Evolutionary conservation across 37 sponge, comb jelly and placozoan genomes (phyloP), one percentile per base, ranked within the genome.

Genomic region (Crambe crambe): DNA sequence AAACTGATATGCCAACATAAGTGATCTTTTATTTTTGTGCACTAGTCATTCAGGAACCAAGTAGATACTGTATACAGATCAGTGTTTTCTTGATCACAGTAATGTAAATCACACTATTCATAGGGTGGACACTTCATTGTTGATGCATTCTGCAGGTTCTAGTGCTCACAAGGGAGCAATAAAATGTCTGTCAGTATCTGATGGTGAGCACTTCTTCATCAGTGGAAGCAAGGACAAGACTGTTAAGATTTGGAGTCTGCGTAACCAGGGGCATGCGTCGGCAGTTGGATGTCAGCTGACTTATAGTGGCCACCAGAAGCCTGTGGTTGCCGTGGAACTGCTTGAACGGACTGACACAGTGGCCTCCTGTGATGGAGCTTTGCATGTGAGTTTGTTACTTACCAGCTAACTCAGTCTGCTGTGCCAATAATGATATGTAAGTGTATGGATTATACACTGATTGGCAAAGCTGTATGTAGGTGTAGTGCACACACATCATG

Each of bases 331-430:
- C 2, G 85, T 95, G 60, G 80, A 92, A 31, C 68, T 78, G 25
- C 23, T 92, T 37, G 62, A 82, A 15, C 6, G 29, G 23, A 37
- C 60, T 21, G 66, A 63, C 3, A 43, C 59, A 3, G 88, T 89
- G n/a, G 73, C 77, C 17, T 93, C 96, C 6, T 95, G 92, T 84
- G 92, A 87, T 67, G 81, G 85, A 0, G 27, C 70, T 26, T 18
- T 91, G n/a, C 92, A 88, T 82, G 95, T 95, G 58, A 91, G 95
- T 77, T 3, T n/a, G n/a, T n/a, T n/a, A n/a, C n/a, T n/a, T n/a
- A n/a, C n/a, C n/a, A n/a, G n/a, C n/a, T 12, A 58, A 3, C 54
- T 15, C 54, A 51, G 54, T 15, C 9, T 51, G 54, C 54, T n/a
- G n/a, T n/a, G n/a, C n/a, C 8, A 22, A 12, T 60, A 21, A 8